phyloP scores from a whole-genome alignment of 2,797 vertebrate species.

The Mormyrus proboscirostris region DNA sequence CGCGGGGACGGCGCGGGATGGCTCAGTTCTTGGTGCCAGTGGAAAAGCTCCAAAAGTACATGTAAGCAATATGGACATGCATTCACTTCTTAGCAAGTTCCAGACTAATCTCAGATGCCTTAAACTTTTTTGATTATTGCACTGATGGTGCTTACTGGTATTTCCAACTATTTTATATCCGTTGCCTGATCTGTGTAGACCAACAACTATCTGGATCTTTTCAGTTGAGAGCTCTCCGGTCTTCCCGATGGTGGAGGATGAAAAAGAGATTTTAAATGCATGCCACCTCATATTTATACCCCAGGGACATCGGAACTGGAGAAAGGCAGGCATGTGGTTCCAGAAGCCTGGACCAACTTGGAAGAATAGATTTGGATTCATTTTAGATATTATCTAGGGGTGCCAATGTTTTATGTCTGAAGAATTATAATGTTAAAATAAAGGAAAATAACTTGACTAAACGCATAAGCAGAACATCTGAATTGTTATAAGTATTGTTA shows the following conservation, averaged over 20 bases:
- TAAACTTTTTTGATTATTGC: not conserved
- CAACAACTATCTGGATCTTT: not conserved
- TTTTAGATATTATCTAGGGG: not conserved
- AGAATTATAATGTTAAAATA: constrained; percentile 6
- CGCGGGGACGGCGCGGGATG: not conserved
- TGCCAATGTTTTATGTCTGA: constrained; percentile 8
- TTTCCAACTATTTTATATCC: not conserved
- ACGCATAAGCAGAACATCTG: not conserved
- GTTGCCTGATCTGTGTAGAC: not conserved
- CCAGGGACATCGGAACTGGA: not conserved
- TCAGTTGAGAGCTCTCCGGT: not conserved
- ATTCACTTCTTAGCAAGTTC: not conserved
- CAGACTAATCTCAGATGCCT: not conserved
- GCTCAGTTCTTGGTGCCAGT: not conserved
- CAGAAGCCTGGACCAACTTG: not conserved
- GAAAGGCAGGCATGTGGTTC: not conserved
- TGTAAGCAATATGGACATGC: not conserved
- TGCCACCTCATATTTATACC: not conserved
- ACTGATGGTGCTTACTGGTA: not conserved
- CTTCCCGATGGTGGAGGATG: not conserved
- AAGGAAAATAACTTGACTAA: not conserved
- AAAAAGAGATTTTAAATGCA: not conserved
- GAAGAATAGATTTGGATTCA: not conserved
- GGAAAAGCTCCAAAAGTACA: not conserved
- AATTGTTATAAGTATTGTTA: not conserved